A percentile compares a stretch with the other conserved stretches of the same genome.
phyloP scores from a whole-genome alignment of 2,888 invertebrate species.

The Phyto melanocephala region DNA sequence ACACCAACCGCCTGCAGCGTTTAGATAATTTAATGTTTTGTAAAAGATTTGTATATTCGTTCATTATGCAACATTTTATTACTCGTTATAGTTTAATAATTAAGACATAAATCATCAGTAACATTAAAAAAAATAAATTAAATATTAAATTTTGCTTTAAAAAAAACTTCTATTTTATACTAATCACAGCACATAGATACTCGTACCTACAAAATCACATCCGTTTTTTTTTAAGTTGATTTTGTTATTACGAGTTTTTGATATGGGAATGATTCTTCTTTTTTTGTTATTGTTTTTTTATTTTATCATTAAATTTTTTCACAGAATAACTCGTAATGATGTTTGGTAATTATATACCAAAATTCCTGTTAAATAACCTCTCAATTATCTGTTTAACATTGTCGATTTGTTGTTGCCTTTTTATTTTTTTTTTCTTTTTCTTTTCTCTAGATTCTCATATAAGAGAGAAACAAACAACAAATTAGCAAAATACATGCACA shows the following conservation, averaged over 20 bases:
- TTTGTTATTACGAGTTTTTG: background rate
- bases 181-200: no score
- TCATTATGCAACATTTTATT: constrained; percentile 1
- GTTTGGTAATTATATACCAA: constrained; percentile 58
- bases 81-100: constrained; percentile 33
- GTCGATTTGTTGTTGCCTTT: constrained; percentile 26
- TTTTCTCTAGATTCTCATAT: background rate
- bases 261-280: constrained; percentile 35
- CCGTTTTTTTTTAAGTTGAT: constrained; percentile 18
- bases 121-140: background rate
- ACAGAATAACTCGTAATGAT: constrained; percentile 43
- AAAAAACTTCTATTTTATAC: background rate
- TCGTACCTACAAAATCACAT: constrained; percentile 12
- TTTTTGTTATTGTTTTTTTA: background rate
- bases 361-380: constrained; percentile 60
- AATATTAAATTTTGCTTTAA: background rate
- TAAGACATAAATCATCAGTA: constrained; percentile 35
- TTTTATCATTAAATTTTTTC: constrained; percentile 30
- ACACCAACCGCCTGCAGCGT: background rate
- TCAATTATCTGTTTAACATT: constrained; percentile 56
- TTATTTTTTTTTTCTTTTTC: background rate
- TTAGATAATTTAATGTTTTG: constrained; percentile 14
- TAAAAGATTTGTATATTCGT: background rate
- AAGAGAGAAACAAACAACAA: background rate
- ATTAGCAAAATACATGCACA: background rate